Evolutionary conservation across 2,888 invertebrate genomes (phyloP), one percentile per base, ranked within the genome.

Genomic region (Apamea epomidion): DNA sequence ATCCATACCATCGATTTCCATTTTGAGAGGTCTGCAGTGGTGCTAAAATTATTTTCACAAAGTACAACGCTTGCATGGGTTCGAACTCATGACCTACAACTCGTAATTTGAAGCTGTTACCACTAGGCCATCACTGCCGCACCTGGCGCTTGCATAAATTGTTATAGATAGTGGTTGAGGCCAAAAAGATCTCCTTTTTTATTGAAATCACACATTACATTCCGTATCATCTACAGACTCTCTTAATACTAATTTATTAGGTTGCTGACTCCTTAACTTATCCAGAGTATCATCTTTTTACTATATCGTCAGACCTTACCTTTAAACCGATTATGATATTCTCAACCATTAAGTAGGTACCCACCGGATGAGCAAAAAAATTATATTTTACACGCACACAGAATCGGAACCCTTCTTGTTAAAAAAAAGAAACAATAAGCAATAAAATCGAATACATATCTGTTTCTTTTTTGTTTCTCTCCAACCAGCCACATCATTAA

Each of bases 401-500:
- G 62, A 72, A 78, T 62, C 80, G 65, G 78, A 78, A 75, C 78
- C 67, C 37, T 71, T 75, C 73, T 68, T 78, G 21, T 72, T 54
- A 25, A 37, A 71, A 79, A 81, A 81, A 79, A 71, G 69, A 75
- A 69, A 65, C 37, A 75, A 62, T 32, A 0, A 74, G 72, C 82
- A 85, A 89, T 90, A 89, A 89, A 84, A 82, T 87, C 77, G 70
- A 83, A 83, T 83, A 83, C 67, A 80, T 90, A 89, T 87, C 80
- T 79, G 74, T 83, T 88, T 74, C 71, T 12, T 78, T 87, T 81
- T 90, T 88, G 88, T 84, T 86, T 78, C 76, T 84, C 32, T 75
- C 72, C 71, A 42, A 74, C 78, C 89, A 85, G 79, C 85, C 80
- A 86, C 80, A 85, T 88, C 90, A 81, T 91, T 91, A 92, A 88